Base-by-base conservation (phyloP, 2,797 vertebrate species). In the Gadopsis marmoratus region DNA sequence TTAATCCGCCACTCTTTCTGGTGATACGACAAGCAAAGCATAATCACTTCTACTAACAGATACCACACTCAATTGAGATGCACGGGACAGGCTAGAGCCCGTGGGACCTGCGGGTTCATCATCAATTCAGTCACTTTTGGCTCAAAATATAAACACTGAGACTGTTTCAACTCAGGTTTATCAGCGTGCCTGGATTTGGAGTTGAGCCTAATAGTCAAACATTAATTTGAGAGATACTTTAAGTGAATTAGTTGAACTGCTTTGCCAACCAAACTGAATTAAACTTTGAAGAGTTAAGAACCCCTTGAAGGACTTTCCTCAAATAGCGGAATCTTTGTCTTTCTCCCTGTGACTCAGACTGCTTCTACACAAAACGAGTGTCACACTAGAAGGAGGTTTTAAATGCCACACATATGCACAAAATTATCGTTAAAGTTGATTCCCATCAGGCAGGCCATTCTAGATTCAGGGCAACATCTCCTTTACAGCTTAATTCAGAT, bases 61-160 rank as follows among this genome's bases (percentile, higher is more conserved):
- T 81, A 70, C 29, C 71, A 65, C 73, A 78, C 55, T 78, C 68
- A 81, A 85, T 81, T 79, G 56, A 85, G 76, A 80, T 81, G 58
- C 78, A 86, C 35, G 21, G 58, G 71, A 29, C 62, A 75, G 9
- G 39, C 43, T 70, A 39, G 21, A 74, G 66, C 71, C 17, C 6
- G 5, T 6, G 58, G 41, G 59, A 79, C 31, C 48, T n/a, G 17
- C 21, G 13, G 16, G 62, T 78, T 84, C 64, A 64, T 71, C 50
- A 65, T 84, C 51, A 51, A 48, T 79, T 65, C 61, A 72, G 41
- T 74, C 35, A 65, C 43, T 70, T 75, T 74, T 62, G 72, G 41
- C 23, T 68, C 33, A 14, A 66, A 33, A 67, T 45, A 69, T 37
- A 76, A 85, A 81, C 19, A 71, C 29, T 56, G 2, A 45, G 21